Percentiles rank a stretch among this genome's conserved stretches.
Evolutionary conservation across 1,140 invertebrate species (phyloP).

Genomic region (Ostrea denselamellosa): DNA sequence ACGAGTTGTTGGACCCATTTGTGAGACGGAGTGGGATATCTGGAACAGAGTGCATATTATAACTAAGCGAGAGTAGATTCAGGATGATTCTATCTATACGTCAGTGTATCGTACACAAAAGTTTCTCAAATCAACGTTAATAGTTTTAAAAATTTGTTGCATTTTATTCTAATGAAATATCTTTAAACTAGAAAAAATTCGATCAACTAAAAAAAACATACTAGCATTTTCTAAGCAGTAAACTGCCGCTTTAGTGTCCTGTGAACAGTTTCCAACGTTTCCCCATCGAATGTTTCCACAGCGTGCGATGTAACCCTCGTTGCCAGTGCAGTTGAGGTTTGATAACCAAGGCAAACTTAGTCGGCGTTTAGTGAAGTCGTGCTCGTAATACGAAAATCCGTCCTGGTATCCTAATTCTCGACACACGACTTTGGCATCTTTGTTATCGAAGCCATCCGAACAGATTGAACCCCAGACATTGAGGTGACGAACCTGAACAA

Average conservation of each 20-base stretch:
- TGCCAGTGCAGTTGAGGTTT: conserved; percentile 64
- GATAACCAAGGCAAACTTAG: conserved; percentile 64
- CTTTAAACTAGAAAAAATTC: neutral
- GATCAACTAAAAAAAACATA: conserved; percentile 43
- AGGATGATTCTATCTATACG: too few relatives aligned
- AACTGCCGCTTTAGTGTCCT: conserved; percentile 55
- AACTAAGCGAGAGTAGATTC: too few relatives aligned
- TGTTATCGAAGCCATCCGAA: conserved; percentile 68
- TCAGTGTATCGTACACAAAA: too few relatives aligned
- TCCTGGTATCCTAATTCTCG: conserved; percentile 67
- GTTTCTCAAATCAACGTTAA: too few relatives aligned
- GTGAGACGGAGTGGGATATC: conserved; percentile 62
- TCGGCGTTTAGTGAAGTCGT: conserved; percentile 53
- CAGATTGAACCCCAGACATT: conserved; percentile 72
- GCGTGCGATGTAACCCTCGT: conserved; percentile 60
- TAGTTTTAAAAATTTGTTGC: neutral
- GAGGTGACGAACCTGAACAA: conserved; percentile 62
- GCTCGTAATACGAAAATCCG: conserved; percentile 65
- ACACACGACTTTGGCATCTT: conserved; percentile 73
- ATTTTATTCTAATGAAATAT: neutral
- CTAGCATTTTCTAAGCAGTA: conserved; percentile 59
- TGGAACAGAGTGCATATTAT: conserved; percentile 10
- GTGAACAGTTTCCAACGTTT: conserved; percentile 56
- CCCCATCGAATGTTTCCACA: conserved; percentile 63
- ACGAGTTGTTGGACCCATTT: conserved; percentile 56